Conservation (phyloP, 2,888 invertebrate genomes). For the Exephanes ischioxanthus region DNA sequence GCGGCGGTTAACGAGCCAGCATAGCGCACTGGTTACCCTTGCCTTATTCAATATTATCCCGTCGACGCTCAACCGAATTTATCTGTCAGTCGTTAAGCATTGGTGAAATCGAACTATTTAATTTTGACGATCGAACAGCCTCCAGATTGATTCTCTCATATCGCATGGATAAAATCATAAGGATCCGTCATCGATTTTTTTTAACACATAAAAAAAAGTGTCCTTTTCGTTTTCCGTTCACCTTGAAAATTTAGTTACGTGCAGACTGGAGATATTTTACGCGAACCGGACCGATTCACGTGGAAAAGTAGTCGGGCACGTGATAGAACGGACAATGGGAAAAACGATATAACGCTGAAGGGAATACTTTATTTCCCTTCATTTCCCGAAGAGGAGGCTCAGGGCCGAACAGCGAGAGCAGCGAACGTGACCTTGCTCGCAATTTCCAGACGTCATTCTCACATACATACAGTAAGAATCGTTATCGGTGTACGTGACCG, state of each 20-base stretch:
- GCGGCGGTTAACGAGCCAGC: slow-evolving; percentile 62
- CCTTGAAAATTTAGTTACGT: not conserved
- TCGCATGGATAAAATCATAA: not conserved
- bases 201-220: not conserved
- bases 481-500: slow-evolving; percentile 46
- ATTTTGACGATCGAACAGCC: not conserved
- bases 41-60: slow-evolving; percentile 68
- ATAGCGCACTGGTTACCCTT: slow-evolving; percentile 77
- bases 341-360: slow-evolving; percentile 6
- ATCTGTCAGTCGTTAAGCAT: slow-evolving; percentile 14
- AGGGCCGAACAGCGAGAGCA: slow-evolving; percentile 47
- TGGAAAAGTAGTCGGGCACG: not conserved
- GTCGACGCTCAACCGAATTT: slow-evolving; percentile 42
- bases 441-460: slow-evolving; percentile 68
- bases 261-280: not conserved
- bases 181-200: not conserved
- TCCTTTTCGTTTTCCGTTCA: not conserved
- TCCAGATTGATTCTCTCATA: not conserved
- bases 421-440: slow-evolving; percentile 72
- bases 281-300: not conserved
- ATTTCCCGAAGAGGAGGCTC: slow-evolving; percentile 16
- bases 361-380: slow-evolving; percentile 12
- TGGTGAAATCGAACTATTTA: not conserved
- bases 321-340: not conserved
- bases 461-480: slow-evolving; percentile 17